Evolutionary conservation across 2,797 vertebrate genomes (phyloP).

Genomic region (Melanotaenia parkinsoni): DNA sequence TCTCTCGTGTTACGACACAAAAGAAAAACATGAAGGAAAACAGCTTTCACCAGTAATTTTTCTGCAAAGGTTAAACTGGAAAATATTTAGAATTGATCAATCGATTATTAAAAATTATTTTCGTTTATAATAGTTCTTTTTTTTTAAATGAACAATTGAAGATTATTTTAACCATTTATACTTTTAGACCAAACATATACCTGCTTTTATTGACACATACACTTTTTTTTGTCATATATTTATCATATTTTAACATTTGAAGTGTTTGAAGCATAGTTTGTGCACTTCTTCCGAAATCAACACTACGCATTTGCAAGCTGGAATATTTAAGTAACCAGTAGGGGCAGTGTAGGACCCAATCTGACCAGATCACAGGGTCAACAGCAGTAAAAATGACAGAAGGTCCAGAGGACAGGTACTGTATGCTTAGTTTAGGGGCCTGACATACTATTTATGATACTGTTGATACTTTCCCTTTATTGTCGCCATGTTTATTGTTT

Average conservation of each 20-base stretch:
- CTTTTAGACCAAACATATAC: too few relatives aligned
- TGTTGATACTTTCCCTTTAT: neutral
- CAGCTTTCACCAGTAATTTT: neutral
- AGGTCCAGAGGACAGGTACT: neutral
- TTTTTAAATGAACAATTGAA: too few relatives aligned
- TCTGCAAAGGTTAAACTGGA: neutral
- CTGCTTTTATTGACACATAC: too few relatives aligned
- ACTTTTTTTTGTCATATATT: too few relatives aligned
- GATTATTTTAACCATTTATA: too few relatives aligned
- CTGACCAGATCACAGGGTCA: neutral
- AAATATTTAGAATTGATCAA: neutral
- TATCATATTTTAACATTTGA: neutral
- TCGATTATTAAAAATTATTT: neutral
- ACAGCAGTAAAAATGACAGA: neutral
- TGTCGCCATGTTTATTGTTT: neutral
- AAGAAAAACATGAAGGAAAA: neutral
- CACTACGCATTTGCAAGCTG: too few relatives aligned
- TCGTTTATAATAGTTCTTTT: neutral
- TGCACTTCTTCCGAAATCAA: too few relatives aligned
- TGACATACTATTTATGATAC: too few relatives aligned
- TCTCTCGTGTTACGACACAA: neutral
- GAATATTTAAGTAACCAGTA: too few relatives aligned
- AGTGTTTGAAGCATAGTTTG: too few relatives aligned
- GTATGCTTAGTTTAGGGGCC: neutral
- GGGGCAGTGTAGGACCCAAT: neutral